Evolutionary conservation across 2,888 invertebrate genomes (phyloP).

Genomic region (Agonopterix subpropinquella): DNA sequence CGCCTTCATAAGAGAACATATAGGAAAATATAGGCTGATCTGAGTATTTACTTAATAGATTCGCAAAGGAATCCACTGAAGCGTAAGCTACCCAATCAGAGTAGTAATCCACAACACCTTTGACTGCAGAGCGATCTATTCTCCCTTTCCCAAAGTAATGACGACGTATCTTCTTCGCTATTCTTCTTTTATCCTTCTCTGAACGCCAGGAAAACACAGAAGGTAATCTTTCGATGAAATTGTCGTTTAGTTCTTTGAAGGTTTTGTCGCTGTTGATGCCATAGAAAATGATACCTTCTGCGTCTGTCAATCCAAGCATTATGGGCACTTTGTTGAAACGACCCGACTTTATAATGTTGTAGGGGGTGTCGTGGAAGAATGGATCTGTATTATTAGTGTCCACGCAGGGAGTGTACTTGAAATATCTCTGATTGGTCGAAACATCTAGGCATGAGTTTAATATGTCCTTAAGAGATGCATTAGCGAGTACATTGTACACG

Average conservation of each 20-base stretch:
- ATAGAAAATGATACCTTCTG: conserved; percentile 56
- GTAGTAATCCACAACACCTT: conserved; percentile 39
- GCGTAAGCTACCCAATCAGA: conserved; percentile 56
- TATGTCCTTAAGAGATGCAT: conserved; percentile 32
- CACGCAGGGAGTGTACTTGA: conserved; percentile 57
- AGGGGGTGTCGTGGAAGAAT: conserved; percentile 56
- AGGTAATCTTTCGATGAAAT: conserved; percentile 49
- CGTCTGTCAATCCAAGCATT: conserved; percentile 44
- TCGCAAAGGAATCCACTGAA: conserved; percentile 40
- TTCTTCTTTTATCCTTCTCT: conserved; percentile 28
- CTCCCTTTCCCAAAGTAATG: conserved; percentile 44
- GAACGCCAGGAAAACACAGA: conserved; percentile 54
- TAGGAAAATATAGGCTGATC: conserved; percentile 50
- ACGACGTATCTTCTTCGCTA: conserved; percentile 38
- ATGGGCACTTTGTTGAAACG: conserved; percentile 54
- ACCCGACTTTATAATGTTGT: conserved; percentile 45
- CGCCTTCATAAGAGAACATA: conserved; percentile 52
- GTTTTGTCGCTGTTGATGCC: conserved; percentile 37
- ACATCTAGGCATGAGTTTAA: conserved; percentile 37
- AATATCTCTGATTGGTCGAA: conserved; percentile 47
- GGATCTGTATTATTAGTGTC: conserved; percentile 44
- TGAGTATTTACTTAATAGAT: conserved; percentile 36
- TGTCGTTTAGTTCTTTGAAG: conserved; percentile 38
- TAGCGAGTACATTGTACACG: conserved; percentile 36
- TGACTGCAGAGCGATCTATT: conserved; percentile 26